These are phyloP conservation scores for Spea bombifrons DNA, from an alignment of 2,113 vertebrate genomes.

Conservation along the genomic window DNA sequence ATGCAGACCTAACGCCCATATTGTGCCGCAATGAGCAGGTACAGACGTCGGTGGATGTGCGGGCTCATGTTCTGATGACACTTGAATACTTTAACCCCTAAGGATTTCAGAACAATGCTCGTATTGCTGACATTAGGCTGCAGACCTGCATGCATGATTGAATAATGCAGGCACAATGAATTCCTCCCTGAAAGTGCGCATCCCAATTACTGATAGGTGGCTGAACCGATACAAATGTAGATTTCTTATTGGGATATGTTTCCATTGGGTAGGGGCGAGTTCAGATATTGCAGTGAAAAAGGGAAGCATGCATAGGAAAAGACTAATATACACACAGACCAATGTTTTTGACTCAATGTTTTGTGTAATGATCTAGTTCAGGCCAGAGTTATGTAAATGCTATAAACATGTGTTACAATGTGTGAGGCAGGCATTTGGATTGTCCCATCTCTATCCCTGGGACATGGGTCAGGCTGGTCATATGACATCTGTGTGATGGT, in stretches of 20 bases:
- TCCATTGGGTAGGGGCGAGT: too few species aligned
- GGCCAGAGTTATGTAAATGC: too few species aligned
- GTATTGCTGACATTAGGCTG: neutral
- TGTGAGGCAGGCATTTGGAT: too few species aligned
- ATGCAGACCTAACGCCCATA: constrained; percentile 41
- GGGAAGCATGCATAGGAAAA: too few species aligned
- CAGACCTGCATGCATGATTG: neutral
- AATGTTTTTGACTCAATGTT: too few species aligned
- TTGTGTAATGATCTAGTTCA: too few species aligned
- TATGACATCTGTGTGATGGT: neutral
- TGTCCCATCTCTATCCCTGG: too few species aligned
- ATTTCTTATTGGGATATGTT: too few species aligned
- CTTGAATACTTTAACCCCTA: neutral
- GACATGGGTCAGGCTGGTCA: too few species aligned
- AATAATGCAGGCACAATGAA: neutral
- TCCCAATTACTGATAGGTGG: neutral
- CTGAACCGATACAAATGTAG: neutral
- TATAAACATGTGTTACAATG: too few species aligned
- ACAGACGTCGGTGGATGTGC: neutral
- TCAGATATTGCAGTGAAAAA: too few species aligned
- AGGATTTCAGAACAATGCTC: neutral
- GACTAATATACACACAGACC: too few species aligned
- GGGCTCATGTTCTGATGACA: neutral
- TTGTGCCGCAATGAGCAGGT: constrained; percentile 47
- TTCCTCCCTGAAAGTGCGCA: neutral